phyloP scores from a whole-genome alignment of 2,888 invertebrate genomes.

The Osmoderma eremita region DNA sequence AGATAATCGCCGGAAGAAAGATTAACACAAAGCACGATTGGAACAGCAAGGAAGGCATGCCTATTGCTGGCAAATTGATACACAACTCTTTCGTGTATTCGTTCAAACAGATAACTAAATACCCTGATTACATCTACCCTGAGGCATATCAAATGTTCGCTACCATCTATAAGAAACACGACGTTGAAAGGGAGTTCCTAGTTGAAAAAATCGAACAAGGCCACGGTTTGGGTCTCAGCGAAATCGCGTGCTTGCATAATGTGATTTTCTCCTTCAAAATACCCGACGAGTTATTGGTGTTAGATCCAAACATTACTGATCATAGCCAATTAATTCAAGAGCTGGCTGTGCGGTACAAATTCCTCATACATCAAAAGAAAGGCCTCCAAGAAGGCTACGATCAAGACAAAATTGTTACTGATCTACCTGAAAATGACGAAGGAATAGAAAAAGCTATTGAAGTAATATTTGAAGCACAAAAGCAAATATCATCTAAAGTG shows the following conservation, averaged over 20 bases:
- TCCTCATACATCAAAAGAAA: constrained; percentile 50
- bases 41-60: constrained; percentile 50
- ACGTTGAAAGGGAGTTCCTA: constrained; percentile 20
- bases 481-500: neutral
- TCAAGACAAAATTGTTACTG: constrained; percentile 42
- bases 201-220: constrained; percentile 59
- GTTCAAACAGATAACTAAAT: constrained; percentile 59
- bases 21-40: constrained; percentile 26
- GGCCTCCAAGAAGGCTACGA: constrained; percentile 27
- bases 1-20: constrained; percentile 69
- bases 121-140: constrained; percentile 64
- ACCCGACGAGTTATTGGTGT: constrained; percentile 68
- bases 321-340: constrained; percentile 63
- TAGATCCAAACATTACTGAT: constrained; percentile 66
- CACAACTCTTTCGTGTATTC: constrained; percentile 54
- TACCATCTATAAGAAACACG: constrained; percentile 44
- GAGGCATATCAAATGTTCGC: constrained; percentile 56
- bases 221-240: constrained; percentile 65
- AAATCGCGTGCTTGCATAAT: constrained; percentile 58
- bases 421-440: constrained; percentile 26
- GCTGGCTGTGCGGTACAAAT: constrained; percentile 61
- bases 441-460: constrained; percentile 42
- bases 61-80: constrained; percentile 46
- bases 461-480: constrained; percentile 27
- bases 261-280: constrained; percentile 64